Evolutionary conservation across 2,797 vertebrate genomes (phyloP).

Genomic region (Labeo calbasu): DNA sequence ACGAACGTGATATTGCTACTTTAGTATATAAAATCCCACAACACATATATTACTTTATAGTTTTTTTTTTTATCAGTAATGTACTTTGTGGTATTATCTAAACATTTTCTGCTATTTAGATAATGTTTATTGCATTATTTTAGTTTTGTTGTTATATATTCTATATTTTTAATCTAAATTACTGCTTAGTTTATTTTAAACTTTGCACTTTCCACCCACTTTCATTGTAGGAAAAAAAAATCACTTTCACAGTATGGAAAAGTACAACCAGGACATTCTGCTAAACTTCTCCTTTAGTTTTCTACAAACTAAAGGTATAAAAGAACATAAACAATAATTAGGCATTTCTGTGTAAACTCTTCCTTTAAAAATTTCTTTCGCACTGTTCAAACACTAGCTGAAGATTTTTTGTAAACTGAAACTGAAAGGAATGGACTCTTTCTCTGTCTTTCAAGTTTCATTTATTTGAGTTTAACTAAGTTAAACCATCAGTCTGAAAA

Average conservation of each 20-base stretch:
- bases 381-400: background rate
- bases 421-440: background rate
- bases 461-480: slow-evolving; percentile 25
- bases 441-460: slow-evolving; percentile 19
- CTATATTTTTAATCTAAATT: background rate
- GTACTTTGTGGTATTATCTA: background rate
- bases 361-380: background rate
- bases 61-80: background rate
- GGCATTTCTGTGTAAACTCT: background rate
- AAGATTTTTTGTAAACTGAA: background rate
- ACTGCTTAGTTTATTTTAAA: background rate
- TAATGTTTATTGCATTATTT: background rate
- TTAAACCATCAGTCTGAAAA: slow-evolving; percentile 2
- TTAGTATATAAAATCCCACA: too few relatives aligned
- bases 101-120: background rate
- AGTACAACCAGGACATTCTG: background rate
- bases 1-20: too few relatives aligned
- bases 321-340: background rate
- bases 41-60: too few relatives aligned
- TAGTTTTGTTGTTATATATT: background rate
- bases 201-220: background rate
- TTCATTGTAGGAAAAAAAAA: background rate
- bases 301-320: background rate
- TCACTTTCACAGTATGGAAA: background rate
- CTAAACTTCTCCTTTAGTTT: background rate